These are phyloP conservation scores for Seriola aureovittata DNA, from an alignment of 2,113 vertebrate genomes.

Conservation along the genomic window DNA sequence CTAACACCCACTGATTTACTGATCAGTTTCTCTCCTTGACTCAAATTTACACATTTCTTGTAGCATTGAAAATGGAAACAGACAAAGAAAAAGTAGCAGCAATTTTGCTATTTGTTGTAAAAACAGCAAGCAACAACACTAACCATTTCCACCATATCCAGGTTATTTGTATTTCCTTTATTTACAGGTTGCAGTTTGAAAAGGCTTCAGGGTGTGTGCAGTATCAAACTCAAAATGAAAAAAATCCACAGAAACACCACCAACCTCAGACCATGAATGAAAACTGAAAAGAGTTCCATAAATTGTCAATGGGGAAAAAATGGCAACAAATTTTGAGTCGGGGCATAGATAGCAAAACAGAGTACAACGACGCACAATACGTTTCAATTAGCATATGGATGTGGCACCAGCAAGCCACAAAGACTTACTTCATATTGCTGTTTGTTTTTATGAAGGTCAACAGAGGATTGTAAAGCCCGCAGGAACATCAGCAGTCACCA, in stretches of 20 bases:
- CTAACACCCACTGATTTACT: no score
- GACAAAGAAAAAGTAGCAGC: background rate
- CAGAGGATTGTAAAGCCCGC: conserved; percentile 23
- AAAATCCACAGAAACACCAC: background rate
- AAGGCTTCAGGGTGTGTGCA: background rate
- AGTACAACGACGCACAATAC: background rate
- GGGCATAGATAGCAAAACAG: background rate
- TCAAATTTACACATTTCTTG: no score
- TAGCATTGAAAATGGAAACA: background rate
- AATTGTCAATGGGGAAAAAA: background rate
- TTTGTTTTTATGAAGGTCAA: conserved; percentile 32
- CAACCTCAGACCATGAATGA: background rate
- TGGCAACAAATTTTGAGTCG: background rate
- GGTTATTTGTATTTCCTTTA: background rate
- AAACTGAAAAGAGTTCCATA: background rate
- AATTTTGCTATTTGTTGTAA: background rate
- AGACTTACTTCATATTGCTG: background rate
- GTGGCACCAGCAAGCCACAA: background rate
- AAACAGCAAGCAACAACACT: background rate
- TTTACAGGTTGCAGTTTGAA: background rate
- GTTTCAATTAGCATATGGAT: background rate
- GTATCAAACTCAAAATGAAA: background rate
- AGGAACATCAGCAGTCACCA: conserved; percentile 34
- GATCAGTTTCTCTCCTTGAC: no score
- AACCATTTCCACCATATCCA: background rate